Conservation (phyloP, 2,113 vertebrate species). For the Corythaeola cristata region DNA sequence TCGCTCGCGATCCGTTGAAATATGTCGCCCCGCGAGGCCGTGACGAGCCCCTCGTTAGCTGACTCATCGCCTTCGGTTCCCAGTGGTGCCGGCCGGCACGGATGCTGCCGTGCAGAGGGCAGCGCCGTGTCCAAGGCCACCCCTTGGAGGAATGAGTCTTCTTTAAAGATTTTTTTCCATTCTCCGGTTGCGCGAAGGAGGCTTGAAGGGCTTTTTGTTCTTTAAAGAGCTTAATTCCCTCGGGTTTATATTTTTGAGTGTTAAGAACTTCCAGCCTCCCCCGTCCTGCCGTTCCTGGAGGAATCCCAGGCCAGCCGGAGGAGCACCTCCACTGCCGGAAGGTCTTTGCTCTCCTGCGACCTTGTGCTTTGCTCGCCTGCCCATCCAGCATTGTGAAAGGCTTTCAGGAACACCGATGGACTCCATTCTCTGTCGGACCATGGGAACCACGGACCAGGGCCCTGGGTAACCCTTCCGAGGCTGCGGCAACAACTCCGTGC, state of each 20-base stretch:
- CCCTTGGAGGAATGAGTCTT: background rate
- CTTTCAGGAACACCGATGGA: background rate
- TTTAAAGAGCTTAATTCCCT: background rate
- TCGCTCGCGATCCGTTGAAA: background rate
- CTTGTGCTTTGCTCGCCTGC: fast-evolving
- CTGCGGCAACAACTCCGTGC: fast-evolving
- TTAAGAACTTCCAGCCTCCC: background rate
- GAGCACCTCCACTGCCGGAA: background rate
- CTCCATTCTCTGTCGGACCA: background rate
- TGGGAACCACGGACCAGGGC: fast-evolving
- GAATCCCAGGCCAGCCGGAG: fast-evolving
- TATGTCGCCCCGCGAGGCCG: background rate
- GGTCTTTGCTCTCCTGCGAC: background rate
- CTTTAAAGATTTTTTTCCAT: background rate
- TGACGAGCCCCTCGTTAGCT: background rate
- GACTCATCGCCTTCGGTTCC: background rate
- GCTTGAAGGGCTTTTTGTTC: background rate
- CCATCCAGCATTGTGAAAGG: background rate
- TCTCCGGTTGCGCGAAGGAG: background rate
- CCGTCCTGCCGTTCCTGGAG: background rate
- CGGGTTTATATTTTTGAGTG: background rate
- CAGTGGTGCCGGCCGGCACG: fast-evolving
- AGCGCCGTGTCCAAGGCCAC: background rate
- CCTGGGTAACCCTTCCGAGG: background rate
- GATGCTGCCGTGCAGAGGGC: background rate